These are phyloP conservation scores for Seriola dumerili DNA, from an alignment of 2,113 vertebrate genomes.

Conservation along the genomic window DNA sequence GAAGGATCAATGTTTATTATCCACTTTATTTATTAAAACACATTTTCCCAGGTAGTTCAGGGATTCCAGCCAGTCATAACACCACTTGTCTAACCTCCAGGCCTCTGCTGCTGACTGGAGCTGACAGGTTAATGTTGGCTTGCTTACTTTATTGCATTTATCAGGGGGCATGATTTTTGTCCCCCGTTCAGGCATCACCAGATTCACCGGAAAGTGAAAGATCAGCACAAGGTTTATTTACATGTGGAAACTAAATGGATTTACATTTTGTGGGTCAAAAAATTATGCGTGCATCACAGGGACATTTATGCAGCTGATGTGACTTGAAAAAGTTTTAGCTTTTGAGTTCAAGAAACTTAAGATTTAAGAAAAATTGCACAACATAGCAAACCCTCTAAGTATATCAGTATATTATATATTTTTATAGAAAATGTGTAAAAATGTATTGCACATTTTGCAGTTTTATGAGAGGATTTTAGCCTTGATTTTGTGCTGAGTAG, in stretches of 20 bases:
- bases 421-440: not conserved
- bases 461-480: not conserved
- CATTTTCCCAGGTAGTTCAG: slow-evolving; percentile 3
- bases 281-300: not conserved
- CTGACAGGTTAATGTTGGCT: slow-evolving; percentile 21
- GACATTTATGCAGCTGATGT: not conserved
- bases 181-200: not conserved
- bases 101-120: slow-evolving; percentile 33
- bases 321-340: not conserved
- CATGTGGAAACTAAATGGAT: not conserved
- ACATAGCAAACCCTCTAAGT: not conserved
- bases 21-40: not conserved
- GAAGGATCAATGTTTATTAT: not conserved
- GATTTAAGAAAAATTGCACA: not conserved
- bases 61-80: slow-evolving; percentile 9
- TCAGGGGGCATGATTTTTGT: not conserved
- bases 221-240: not conserved
- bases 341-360: not conserved
- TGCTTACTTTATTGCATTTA: not conserved
- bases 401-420: not conserved
- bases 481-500: not conserved
- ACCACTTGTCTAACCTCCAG: not conserved
- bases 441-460: not conserved
- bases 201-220: not conserved
- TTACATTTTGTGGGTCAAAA: not conserved